These are phyloP conservation scores for Rhagologus leucostigma DNA, from an alignment of 2,113 vertebrate genomes.

Conservation along the genomic window DNA sequence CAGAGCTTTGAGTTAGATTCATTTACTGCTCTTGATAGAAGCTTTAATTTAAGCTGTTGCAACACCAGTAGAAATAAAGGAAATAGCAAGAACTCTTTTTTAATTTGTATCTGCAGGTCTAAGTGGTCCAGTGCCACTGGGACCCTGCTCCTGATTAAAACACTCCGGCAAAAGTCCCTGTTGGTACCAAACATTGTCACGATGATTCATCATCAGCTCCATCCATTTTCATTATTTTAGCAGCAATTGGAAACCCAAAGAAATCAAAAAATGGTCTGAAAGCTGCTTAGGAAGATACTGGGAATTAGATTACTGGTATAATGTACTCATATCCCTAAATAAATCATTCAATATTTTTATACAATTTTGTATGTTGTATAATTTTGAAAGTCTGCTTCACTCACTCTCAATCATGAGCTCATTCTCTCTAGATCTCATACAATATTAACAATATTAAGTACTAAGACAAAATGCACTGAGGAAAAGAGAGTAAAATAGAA, in stretches of 20 bases:
- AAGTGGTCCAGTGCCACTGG: constrained; percentile 13
- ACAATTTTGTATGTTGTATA: neutral
- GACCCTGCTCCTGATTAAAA: neutral
- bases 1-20: neutral
- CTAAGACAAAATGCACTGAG: neutral
- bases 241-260: neutral
- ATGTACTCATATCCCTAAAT: neutral
- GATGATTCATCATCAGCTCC: neutral
- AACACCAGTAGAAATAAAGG: neutral
- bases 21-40: neutral
- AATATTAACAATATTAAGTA: neutral
- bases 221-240: neutral
- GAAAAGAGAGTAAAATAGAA: neutral
- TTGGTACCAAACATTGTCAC: neutral
- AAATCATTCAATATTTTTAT: neutral
- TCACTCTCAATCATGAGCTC: neutral
- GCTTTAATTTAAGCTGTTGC: neutral
- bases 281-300: neutral
- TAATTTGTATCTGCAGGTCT: neutral
- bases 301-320: neutral
- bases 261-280: neutral
- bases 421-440: neutral
- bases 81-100: neutral
- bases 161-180: neutral
- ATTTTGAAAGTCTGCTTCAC: neutral